Evolutionary conservation across 1,140 invertebrate genomes (phyloP).

Genomic region (Metopolophium dirhodum): DNA sequence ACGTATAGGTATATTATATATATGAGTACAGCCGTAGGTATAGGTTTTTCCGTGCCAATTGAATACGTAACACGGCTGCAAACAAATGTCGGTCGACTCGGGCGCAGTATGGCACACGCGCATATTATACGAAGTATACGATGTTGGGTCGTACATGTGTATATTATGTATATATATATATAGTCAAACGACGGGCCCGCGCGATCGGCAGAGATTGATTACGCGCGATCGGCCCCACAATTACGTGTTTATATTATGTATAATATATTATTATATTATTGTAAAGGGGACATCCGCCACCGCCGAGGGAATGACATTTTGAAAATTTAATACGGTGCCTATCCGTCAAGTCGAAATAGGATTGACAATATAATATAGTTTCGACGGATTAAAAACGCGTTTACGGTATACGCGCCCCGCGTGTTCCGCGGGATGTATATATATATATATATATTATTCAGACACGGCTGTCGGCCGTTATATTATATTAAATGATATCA

Average conservation of each 20-base stretch:
- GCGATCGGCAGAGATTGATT: conserved; percentile 31
- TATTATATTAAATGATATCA: neutral
- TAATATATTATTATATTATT: neutral
- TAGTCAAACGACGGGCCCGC: neutral
- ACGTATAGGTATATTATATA: neutral
- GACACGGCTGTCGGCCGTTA: neutral
- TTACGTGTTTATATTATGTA: neutral
- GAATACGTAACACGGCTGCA: neutral
- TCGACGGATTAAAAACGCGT: neutral
- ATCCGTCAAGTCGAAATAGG: conserved; percentile 1
- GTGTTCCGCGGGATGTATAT: neutral
- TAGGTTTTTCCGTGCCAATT: neutral
- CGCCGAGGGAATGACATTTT: conserved; percentile 25
- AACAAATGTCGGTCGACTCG: conserved; percentile 15
- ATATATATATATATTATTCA: neutral
- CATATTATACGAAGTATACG: neutral
- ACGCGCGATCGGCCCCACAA: neutral
- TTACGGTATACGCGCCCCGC: neutral
- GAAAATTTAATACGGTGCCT: conserved; percentile 18
- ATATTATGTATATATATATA: no score
- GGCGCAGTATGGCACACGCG: neutral
- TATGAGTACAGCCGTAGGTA: no score
- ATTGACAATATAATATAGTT: conserved; percentile 14
- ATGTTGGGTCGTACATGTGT: no score
- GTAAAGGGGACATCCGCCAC: neutral